phyloP scores from a whole-genome alignment of 2,888 invertebrate genomes.

The Eristalis arbustorum region DNA sequence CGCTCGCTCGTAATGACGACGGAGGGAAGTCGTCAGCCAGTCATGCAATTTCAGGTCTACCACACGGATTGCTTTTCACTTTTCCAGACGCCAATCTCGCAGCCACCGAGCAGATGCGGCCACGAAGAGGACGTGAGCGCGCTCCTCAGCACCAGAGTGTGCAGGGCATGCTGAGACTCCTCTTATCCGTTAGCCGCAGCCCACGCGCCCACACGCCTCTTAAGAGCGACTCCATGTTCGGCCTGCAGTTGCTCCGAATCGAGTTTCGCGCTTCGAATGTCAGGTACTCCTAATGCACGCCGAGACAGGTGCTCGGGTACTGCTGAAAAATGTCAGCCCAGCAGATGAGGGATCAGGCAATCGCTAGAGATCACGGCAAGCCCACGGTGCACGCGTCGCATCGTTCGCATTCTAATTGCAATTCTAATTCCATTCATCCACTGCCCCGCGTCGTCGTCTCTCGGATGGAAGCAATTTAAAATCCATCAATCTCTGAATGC shows the following conservation, averaged over 20 bases:
- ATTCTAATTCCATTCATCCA: conserved; percentile 3
- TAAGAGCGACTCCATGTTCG: conserved; percentile 22
- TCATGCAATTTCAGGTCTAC: conserved; percentile 41
- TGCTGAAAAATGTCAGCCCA: conserved; percentile 14
- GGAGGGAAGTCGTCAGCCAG: conserved; percentile 41
- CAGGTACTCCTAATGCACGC: conserved; percentile 47
- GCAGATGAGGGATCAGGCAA: not conserved
- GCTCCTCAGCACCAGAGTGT: not conserved
- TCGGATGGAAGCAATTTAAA: conserved; percentile 51
- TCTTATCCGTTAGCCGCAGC: conserved; percentile 35
- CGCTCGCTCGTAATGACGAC: conserved; percentile 30
- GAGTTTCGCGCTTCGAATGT: conserved; percentile 25
- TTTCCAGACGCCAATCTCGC: conserved; percentile 58
- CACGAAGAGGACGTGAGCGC: conserved; percentile 41
- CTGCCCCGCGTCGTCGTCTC: conserved; percentile 12
- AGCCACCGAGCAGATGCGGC: conserved; percentile 11
- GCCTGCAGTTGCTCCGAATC: conserved; percentile 6
- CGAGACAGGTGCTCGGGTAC: conserved; percentile 46
- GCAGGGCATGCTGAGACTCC: not conserved
- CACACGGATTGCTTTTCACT: conserved; percentile 64
- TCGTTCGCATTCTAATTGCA: conserved; percentile 45
- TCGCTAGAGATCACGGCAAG: conserved; percentile 5
- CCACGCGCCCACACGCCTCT: conserved; percentile 66
- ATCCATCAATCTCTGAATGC: conserved; percentile 65
- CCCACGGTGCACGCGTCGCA: conserved; percentile 15